Base-by-base conservation (phyloP, 2,113 vertebrate species). In the Caloenas nicobarica region DNA sequence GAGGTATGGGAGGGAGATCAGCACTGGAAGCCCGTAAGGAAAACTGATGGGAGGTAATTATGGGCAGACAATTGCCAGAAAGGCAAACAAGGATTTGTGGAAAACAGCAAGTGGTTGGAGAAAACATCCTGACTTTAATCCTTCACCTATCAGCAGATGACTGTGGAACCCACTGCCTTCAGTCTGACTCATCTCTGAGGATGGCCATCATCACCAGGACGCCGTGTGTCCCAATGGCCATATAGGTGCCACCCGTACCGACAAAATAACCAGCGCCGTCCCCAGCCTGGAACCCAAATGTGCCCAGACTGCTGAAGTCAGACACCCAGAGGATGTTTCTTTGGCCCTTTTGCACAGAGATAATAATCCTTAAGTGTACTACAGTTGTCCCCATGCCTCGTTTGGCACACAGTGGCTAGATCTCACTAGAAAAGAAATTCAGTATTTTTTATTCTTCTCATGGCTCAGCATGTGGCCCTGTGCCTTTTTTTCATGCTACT, bases 241-340 rank as follows among this genome's bases (percentile, higher is more conserved):
- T 1, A 24, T 8, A 16, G 54, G 56, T 19, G 17, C 13, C n/a
- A 69, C 25, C 25, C 36, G 31, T 46, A 57, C 29, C 15, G 33
- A 36, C 51, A 44, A 29, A 54, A 16, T 24, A 61, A 40, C 0
- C 0, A 73, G 54, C 24, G 15, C 23, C 0, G 6, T 61, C 31
- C 46, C 23, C 40, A 66, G 65, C 10, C 69, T 46, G 29, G 42
- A 76, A 57, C 29, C 11, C 1, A 0, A 62, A 17, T 7, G 10
- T 4, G 29, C 66, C 61, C 1, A 0, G 17, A 9, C 26, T 36
- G 34, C 44, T 70, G 31, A 82, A 68, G 53, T 33, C 28, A 82
- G n/a, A 54, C n/a, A 28, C 7, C 10, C 51, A 79, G 31, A 26
- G 26, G 42, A 26, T 2, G 18, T 16, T 56, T 78, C 73, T 70